Evolutionary conservation across 1,140 invertebrate species (phyloP).

Genomic region (Ceratina australensis): DNA sequence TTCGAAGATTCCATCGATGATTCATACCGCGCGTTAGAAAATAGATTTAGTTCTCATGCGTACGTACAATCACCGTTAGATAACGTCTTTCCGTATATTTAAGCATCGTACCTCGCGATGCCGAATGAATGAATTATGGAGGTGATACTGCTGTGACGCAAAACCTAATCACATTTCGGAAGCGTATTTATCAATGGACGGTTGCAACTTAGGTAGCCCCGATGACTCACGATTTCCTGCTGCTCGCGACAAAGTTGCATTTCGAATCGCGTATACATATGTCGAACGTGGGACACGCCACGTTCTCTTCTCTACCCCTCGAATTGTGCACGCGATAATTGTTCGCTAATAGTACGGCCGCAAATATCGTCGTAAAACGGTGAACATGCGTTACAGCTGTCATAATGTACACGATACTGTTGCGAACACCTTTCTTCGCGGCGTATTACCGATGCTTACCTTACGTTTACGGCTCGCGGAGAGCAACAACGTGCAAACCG

Average conservation of each 20-base stretch:
- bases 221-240: conserved; percentile 66
- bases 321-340: not conserved
- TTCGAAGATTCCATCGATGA: not conserved
- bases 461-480: not conserved
- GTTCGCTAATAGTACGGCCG: not conserved
- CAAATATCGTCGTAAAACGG: not conserved
- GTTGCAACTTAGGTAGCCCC: conserved; percentile 39
- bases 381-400: not conserved
- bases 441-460: not conserved
- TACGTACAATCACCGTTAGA: no score
- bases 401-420: not conserved
- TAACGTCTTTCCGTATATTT: no score
- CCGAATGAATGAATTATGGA: no score
- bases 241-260: conserved; percentile 48
- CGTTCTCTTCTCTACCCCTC: not conserved
- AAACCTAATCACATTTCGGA: no score
- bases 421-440: conserved; percentile 5
- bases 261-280: conserved; percentile 25
- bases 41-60: no score
- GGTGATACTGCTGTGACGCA: no score
- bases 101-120: no score
- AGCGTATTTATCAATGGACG: conserved; percentile 48
- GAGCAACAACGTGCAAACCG: conserved; percentile 1
- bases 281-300: conserved; percentile 46
- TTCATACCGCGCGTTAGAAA: not conserved